Evolutionary conservation across 2,113 vertebrate genomes (phyloP), one percentile per base, ranked within the genome.

Genomic region (Rhinogobius similis): DNA sequence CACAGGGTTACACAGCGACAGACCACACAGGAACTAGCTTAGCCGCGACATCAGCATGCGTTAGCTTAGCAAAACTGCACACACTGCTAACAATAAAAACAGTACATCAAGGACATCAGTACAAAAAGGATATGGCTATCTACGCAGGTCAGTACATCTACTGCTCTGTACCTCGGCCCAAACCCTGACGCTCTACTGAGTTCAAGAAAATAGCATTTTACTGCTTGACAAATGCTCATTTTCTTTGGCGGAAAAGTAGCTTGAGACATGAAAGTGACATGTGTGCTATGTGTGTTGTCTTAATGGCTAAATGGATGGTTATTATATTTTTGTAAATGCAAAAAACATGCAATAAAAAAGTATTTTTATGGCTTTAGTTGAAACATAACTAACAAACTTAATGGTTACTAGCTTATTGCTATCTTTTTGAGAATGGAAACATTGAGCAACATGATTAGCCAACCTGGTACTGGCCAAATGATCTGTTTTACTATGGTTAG

Each of bases 61-160:
- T 61, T 38, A 61, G 58, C 58, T 61, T 36, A 61, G 58, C 58
- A 61, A 61, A 61, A 61, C 58, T 61, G 29, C 38, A 61, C 58
- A 61, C 29, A 61, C 58, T 5, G 29, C 29, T 61, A 61, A 38
- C 58, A 61, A n/a, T 38, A 36, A n/a, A 61, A 61, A 61, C 58
- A 61, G 58, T 36, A 61, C 58, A 20, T 59, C 18, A 18, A 36
- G 58, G 58, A 61, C 58, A 61, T 36, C 58, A 32, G 58, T 61
- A 61, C 58, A 61, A 61, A 61, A 61, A 61, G 58, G 58, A 61
- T 61, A 61, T 61, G 58, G 58, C 58, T 61, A 61, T 61, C 58
- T 61, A 61, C 29, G 18, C 58, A 32, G 58, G 27, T 61, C 29
- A 61, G 58, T 36, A 32, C 58, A 61, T 61, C 29, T 18, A 61